A percentile compares a stretch with the other conserved stretches of the same genome.
Evolutionary conservation across 1,140 invertebrate species (phyloP).

Genomic region (Zophobas atratus): DNA sequence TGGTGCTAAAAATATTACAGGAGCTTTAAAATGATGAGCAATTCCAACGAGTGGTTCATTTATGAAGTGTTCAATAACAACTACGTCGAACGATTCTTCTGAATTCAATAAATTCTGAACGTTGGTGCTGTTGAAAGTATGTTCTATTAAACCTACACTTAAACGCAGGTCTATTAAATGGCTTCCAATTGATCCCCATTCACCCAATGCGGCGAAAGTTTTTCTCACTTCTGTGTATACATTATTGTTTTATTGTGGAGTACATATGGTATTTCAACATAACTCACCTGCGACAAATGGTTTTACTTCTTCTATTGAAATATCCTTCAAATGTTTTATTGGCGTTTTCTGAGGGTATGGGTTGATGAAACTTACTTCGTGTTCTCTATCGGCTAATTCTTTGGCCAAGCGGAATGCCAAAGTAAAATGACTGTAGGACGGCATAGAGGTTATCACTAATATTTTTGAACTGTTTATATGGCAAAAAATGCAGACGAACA

Average conservation of each 20-base stretch:
- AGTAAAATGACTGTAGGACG: constrained; percentile 52
- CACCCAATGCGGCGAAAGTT: too few species aligned
- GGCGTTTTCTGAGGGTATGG: constrained; percentile 62
- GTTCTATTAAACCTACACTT: constrained; percentile 1
- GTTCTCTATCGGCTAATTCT: constrained; percentile 66
- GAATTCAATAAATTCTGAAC: constrained; percentile 35
- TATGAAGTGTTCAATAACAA: constrained; percentile 38
- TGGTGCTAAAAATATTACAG: constrained; percentile 14
- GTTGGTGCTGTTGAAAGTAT: neutral
- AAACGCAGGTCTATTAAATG: neutral
- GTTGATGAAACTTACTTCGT: constrained; percentile 68
- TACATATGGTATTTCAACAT: neutral
- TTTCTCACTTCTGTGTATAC: too few species aligned
- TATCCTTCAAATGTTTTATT: constrained; percentile 22
- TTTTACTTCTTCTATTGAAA: constrained; percentile 12
- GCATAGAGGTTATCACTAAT: constrained; percentile 48
- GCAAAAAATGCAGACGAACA: too few species aligned
- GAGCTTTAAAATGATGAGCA: constrained; percentile 46
- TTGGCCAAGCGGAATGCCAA: constrained; percentile 60
- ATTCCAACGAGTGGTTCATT: constrained; percentile 43
- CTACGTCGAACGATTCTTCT: constrained; percentile 26
- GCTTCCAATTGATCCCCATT: neutral
- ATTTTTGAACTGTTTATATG: constrained; percentile 4
- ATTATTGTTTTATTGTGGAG: too few species aligned
- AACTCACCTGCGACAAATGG: constrained; percentile 26